Conservation (phyloP, 2,888 invertebrate genomes). For the Schizotus pectinicornis region DNA sequence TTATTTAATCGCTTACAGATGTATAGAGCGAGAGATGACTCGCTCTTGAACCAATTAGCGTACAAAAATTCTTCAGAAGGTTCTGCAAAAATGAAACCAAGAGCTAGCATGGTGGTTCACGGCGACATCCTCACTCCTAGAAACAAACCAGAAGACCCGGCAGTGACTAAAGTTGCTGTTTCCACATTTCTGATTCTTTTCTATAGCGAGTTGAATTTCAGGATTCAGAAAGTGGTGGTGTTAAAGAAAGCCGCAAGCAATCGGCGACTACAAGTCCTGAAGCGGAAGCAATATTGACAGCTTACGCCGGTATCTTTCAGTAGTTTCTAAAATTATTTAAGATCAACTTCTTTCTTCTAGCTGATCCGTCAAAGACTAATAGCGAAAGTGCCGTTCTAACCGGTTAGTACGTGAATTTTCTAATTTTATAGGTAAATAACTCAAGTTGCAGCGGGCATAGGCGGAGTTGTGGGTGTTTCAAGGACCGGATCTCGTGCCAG, state of each 20-base stretch:
- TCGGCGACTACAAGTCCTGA: not conserved
- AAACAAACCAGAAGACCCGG: not conserved
- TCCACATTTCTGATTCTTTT: not conserved
- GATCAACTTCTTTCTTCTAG: too few relatives aligned
- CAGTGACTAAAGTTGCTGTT: not conserved
- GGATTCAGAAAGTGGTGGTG: not conserved
- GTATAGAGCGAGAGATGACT: constrained; percentile 42
- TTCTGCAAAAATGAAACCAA: not conserved
- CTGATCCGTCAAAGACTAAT: too few relatives aligned
- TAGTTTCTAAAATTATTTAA: too few relatives aligned
- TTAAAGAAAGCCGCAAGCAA: not conserved
- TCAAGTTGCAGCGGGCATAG: too few relatives aligned
- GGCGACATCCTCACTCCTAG: not conserved
- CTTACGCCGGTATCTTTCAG: too few relatives aligned
- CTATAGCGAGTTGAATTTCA: not conserved
- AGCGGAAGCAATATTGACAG: too few relatives aligned
- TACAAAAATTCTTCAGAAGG: not conserved
- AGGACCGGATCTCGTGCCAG: too few relatives aligned
- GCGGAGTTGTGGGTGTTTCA: too few relatives aligned
- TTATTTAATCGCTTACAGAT: constrained; percentile 34
- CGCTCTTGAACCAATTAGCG: not conserved
- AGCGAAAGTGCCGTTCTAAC: too few relatives aligned
- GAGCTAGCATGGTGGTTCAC: not conserved
- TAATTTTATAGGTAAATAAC: too few relatives aligned
- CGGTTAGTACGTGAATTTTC: too few relatives aligned